phyloP scores from a whole-genome alignment of 2,113 vertebrate genomes.

The Scolopax mira region DNA sequence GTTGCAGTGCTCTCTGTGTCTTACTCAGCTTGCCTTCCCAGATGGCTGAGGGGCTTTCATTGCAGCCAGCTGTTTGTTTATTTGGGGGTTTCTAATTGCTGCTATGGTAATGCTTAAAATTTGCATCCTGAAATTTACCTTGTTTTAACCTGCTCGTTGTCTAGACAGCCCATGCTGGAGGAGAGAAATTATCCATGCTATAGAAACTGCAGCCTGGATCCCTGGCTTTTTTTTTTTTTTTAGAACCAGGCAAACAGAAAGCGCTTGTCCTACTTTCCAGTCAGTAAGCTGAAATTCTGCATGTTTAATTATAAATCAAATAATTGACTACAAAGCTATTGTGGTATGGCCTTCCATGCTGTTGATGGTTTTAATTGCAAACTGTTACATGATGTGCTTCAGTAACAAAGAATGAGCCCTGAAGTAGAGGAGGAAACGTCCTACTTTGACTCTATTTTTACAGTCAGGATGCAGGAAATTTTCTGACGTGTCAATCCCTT shows the following conservation, averaged over 20 bases:
- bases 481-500: neutral
- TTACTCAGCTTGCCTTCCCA: neutral
- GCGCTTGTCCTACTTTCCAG: conserved; percentile 56
- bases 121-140: conserved; percentile 43
- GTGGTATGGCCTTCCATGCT: conserved; percentile 30
- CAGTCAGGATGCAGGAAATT: neutral
- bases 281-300: conserved; percentile 53
- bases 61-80: conserved; percentile 24
- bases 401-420: conserved; percentile 24
- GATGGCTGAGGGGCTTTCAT: neutral
- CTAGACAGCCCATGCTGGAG: conserved; percentile 32
- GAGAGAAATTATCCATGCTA: conserved; percentile 12
- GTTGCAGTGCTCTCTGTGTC: neutral
- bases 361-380: conserved; percentile 47
- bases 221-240: neutral
- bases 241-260: conserved; percentile 19
- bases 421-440: conserved; percentile 6
- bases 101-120: conserved; percentile 57
- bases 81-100: conserved; percentile 44
- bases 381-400: conserved; percentile 32
- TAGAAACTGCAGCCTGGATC: conserved; percentile 31
- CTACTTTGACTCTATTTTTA: conserved; percentile 41
- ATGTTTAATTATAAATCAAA: conserved; percentile 69
- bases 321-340: conserved; percentile 62
- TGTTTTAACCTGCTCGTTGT: conserved; percentile 56